Base-by-base conservation (phyloP, 2,113 vertebrate species). In the Neodon shergylaensis region DNA sequence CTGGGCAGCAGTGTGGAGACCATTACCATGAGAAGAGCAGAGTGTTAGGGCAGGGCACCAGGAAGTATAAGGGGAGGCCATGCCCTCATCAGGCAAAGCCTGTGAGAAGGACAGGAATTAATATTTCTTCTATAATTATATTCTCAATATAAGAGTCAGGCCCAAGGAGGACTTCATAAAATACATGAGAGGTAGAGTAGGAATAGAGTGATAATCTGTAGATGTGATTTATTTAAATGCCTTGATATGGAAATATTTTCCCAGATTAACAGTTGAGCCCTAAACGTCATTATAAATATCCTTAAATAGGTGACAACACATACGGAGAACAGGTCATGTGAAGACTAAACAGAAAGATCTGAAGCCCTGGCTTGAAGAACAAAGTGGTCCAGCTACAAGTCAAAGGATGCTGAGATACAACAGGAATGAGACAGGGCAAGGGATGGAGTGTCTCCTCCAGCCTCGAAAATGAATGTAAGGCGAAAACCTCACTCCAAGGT, bases 101-200 rank as follows among this genome's bases (percentile, higher is more conserved):
- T 17, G 17, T 44, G 65, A 22, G 42, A 33, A 85, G 74, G 33
- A 13, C 21, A 91, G n/a, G 68, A 83, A 93, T 0, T 61, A 31
- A n/a, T 49, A 13, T 4, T 92, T 95, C 12, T 42, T 85, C 49
- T 83, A 22, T 47, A 92, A 47, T 87, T 63, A 74, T n/a, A 81
- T 77, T 39, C 54, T 42, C 39, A 9, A 39, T 31, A 11, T 17
- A 31, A 58, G 63, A 77, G 24, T 11, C 44, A 17, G 39, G 88
- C 42, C 77, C 22, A 36, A 68, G 33, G 42, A 92, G 12, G 10
- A 65, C 0, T 66, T 44, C 54, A 66, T 19, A 28, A 14, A 10
- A 70, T 0, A 0, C 49, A 21, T 22, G 17, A 86, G 9, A 44
- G 42, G 24, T 11, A 74, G 79, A 61, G 11, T 24, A 26, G 13